phyloP scores from a whole-genome alignment of 2,113 vertebrate species.

The Prochilodus magdalenae region DNA sequence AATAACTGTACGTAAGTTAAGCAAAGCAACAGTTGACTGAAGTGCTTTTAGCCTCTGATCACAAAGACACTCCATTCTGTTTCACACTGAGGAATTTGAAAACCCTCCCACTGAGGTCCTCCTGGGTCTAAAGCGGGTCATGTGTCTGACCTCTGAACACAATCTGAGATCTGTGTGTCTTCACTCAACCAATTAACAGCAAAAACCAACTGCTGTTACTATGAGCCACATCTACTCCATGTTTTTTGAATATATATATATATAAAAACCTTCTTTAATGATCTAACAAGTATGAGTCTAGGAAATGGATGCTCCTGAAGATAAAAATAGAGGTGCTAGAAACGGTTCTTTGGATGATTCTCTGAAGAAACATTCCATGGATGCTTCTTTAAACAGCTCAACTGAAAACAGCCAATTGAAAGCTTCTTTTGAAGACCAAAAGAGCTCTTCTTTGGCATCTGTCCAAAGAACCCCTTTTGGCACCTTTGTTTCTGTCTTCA shows the following conservation, averaged over 20 bases:
- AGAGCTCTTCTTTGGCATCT: not conserved
- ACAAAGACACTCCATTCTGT: not conserved
- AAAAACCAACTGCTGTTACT: not conserved
- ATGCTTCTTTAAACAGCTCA: not conserved
- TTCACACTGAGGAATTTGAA: not conserved
- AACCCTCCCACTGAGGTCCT: not conserved
- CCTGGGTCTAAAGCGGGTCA: not conserved
- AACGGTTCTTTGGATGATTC: not conserved
- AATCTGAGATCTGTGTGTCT: conserved; percentile 12
- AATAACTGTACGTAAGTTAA: not conserved
- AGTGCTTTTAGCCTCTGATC: not conserved
- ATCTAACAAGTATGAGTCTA: too few species aligned
- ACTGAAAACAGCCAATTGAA: not conserved
- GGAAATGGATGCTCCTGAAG: too few species aligned
- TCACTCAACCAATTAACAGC: conserved; percentile 13
- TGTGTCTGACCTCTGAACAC: conserved; percentile 5
- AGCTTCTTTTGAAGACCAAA: not conserved
- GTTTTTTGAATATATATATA: too few species aligned
- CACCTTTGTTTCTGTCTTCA: not conserved
- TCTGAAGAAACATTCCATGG: too few species aligned
- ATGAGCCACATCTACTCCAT: too few species aligned
- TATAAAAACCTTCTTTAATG: too few species aligned
- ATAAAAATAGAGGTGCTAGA: not conserved
- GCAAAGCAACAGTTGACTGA: not conserved
- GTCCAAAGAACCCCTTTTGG: not conserved